Evolutionary conservation across 2,113 vertebrate genomes (phyloP).

Genomic region (Tachysurus vachellii): DNA sequence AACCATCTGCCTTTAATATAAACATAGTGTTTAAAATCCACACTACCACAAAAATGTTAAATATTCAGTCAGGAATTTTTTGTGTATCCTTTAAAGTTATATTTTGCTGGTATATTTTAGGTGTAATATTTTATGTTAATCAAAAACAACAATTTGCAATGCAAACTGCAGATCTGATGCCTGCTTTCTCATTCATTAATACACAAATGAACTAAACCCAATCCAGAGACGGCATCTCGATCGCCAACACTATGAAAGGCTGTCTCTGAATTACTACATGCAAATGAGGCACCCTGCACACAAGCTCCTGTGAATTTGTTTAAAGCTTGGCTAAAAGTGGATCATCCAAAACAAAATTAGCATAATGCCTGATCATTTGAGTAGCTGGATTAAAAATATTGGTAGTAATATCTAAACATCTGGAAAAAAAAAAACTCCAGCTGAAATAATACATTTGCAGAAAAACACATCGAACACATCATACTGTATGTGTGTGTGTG

Average conservation of each 20-base stretch:
- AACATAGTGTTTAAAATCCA: slow-evolving; percentile 7
- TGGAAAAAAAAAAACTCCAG: too few species aligned
- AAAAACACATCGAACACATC: neutral
- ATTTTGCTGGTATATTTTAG: neutral
- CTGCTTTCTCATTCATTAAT: neutral
- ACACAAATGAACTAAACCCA: neutral
- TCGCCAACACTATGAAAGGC: neutral
- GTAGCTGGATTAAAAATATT: neutral
- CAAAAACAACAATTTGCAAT: neutral
- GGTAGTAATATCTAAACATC: neutral
- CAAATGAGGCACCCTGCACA: neutral
- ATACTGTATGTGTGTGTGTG: too few species aligned
- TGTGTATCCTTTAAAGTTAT: neutral
- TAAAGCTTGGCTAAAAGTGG: slow-evolving; percentile 13
- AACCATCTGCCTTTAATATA: slow-evolving; percentile 18
- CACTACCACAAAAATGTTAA: neutral
- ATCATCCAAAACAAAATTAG: slow-evolving; percentile 5
- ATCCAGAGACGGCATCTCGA: neutral
- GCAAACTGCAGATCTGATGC: neutral
- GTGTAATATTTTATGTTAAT: neutral
- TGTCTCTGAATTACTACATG: slow-evolving; percentile 7
- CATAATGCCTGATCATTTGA: neutral
- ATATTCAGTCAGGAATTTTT: neutral
- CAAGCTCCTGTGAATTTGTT: neutral
- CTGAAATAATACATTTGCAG: neutral